Base-by-base conservation (phyloP, 1,140 invertebrate species). In the Brachionus rotundiformis region DNA sequence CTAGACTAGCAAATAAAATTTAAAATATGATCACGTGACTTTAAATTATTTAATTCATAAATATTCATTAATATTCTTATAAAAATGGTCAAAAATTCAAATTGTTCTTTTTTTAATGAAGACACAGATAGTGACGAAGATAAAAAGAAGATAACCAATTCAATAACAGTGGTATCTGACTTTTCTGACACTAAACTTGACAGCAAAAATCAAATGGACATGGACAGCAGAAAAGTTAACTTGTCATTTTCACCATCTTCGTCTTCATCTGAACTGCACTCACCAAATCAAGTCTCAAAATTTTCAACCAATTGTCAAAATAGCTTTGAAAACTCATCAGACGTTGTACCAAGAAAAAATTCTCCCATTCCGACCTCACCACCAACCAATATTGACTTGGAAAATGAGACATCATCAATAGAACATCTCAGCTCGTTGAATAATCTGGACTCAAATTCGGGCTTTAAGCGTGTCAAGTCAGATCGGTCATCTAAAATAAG, bases 331-430 rank as follows among this genome's bases (percentile, higher is more conserved):
- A 27, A 11, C 25, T 44, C 68, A 13, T 23, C 19, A 0, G 76
- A 79, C 41, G 76, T 29, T 11, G 31, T 59, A 3, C 76, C 76
- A 6, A 31, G 76, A 61, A 79, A 79, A 63, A 54, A 79, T 79
- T 79, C 76, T 31, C 76, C 76, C 8, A 47, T 79, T 13, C 76
- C 76, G 2, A 44, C 76, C 16, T 79, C 76, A 23, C 76, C 76
- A 41, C 76, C 76, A 13, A 59, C 44, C 27, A 73, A 73, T 73
- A 73, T 73, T 44, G 68, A 73, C 19, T 5, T 73, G 1, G 36
- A 73, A 44, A 73, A 73, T 29, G 68, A 73, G 27, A 39, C 65
- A 39, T 71, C 65, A 16, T 73, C 68, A 41, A 25, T 73, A 25
- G 68, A 73, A 41, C 68, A 73, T 16, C 5, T 73, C 3, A 73